phyloP scores from a whole-genome alignment of 2,797 vertebrate species.

The Sebastes matsubarae region DNA sequence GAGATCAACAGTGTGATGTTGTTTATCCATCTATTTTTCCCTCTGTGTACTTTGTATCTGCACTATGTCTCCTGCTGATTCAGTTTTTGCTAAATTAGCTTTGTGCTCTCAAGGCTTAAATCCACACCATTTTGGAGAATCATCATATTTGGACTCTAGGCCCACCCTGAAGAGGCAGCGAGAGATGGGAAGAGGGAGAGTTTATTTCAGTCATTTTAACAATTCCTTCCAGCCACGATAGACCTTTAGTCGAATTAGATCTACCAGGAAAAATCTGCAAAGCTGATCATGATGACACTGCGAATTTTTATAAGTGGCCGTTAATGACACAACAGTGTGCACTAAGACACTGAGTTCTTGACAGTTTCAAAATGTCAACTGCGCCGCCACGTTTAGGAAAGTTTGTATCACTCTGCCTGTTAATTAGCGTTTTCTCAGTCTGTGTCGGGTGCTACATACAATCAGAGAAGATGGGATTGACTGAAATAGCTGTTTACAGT shows the following conservation, averaged over 20 bases:
- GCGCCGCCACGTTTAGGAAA: neutral
- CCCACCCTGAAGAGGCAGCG: neutral
- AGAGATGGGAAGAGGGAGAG: neutral
- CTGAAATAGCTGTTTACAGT: constrained; percentile 13
- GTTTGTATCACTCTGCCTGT: constrained; percentile 1
- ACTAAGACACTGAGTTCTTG: neutral
- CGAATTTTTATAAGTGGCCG: neutral
- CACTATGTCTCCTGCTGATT: constrained; percentile 27
- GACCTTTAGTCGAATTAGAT: constrained; percentile 2
- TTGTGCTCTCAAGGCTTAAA: constrained; percentile 30
- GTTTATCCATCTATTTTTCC: constrained; percentile 15
- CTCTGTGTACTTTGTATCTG: constrained; percentile 12
- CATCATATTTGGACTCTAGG: constrained; percentile 7
- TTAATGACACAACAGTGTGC: constrained; percentile 5
- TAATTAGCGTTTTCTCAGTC: constrained; percentile 28
- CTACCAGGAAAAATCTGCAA: neutral
- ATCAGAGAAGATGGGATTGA: neutral
- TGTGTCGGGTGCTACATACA: neutral
- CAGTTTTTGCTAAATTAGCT: constrained; percentile 36
- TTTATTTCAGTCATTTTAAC: constrained; percentile 14
- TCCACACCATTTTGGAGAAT: constrained; percentile 17
- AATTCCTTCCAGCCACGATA: neutral
- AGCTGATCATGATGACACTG: neutral
- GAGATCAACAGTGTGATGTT: constrained; percentile 19
- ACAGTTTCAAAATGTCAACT: constrained; percentile 29